phyloP scores from a whole-genome alignment of 1,140 invertebrate genomes.

The Heliconius nattereri region DNA sequence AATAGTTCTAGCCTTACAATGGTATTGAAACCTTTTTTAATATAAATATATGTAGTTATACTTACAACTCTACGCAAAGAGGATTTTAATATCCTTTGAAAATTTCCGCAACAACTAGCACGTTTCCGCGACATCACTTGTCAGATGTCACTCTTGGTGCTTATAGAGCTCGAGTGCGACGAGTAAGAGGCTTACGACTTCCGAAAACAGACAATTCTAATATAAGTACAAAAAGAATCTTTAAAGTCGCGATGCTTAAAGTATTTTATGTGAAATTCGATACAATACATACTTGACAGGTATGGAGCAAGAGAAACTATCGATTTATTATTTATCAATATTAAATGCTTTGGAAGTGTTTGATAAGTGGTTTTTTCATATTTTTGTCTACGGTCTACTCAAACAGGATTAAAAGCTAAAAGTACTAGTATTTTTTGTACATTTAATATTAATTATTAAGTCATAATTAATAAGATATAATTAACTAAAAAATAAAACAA shows the following conservation, averaged over 20 bases:
- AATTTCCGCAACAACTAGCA: conserved; percentile 8
- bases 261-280: background rate
- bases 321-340: background rate
- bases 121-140: conserved; percentile 18
- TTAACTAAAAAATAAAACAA: background rate
- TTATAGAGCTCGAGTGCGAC: conserved; percentile 4
- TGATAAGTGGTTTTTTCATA: background rate
- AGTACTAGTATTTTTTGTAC: background rate
- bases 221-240: conserved; percentile 12
- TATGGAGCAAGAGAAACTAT: background rate
- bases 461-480: background rate
- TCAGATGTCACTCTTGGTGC: conserved; percentile 13
- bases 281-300: background rate
- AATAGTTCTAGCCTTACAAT: too few relatives aligned
- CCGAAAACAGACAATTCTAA: conserved; percentile 15
- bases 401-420: too few relatives aligned
- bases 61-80: background rate
- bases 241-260: background rate
- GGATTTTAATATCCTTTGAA: conserved; percentile 1
- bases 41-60: background rate
- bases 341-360: background rate
- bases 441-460: background rate
- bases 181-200: conserved; percentile 18
- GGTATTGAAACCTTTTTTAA: too few relatives aligned
- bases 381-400: too few relatives aligned